These are phyloP conservation scores for Ctenosaura bakeri DNA, from an alignment of 2,797 vertebrate genomes.

Conservation along the genomic window DNA sequence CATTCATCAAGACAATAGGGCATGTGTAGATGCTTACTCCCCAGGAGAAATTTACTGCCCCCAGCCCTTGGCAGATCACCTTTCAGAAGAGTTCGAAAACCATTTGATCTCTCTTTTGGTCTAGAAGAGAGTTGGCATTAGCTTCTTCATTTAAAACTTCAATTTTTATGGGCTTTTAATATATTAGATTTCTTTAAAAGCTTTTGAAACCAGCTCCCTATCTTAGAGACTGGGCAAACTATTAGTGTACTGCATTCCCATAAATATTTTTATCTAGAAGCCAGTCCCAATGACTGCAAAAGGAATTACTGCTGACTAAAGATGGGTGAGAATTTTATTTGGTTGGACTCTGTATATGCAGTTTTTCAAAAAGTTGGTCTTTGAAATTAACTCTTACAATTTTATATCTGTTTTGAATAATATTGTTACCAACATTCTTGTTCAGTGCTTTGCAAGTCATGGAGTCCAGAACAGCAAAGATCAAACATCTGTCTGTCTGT, in stretches of 20 bases:
- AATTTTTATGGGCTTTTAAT: background rate
- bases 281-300: too few species aligned
- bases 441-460: too few species aligned
- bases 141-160: background rate
- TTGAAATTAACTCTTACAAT: too few species aligned
- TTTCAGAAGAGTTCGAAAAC: background rate
- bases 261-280: background rate
- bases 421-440: too few species aligned
- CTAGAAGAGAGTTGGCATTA: background rate
- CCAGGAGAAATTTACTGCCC: constrained; percentile 5
- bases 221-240: background rate
- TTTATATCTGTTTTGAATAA: too few species aligned
- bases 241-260: background rate
- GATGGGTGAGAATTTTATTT: background rate
- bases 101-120: too few species aligned
- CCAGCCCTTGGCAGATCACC: background rate
- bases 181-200: background rate
- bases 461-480: too few species aligned
- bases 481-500: too few species aligned
- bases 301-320: background rate
- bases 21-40: background rate
- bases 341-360: too few species aligned
- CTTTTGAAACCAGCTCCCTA: background rate
- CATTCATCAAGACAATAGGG: background rate
- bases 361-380: too few species aligned